These are phyloP conservation scores for Drosophila arizonae DNA, from an alignment of 1,140 invertebrate genomes.

Conservation along the genomic window DNA sequence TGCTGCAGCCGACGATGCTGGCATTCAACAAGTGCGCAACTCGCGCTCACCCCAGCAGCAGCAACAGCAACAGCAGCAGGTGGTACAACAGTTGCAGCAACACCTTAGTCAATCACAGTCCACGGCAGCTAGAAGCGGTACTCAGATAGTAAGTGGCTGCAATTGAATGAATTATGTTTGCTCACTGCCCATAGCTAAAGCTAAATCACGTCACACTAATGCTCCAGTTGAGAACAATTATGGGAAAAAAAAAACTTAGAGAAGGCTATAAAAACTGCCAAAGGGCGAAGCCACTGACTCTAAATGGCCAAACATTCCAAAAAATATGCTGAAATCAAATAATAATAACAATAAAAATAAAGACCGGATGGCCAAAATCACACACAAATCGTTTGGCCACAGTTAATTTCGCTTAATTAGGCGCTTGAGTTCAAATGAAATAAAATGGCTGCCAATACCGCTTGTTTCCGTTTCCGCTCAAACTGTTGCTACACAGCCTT, in stretches of 20 bases:
- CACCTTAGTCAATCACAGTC: slow-evolving; percentile 52
- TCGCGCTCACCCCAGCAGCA: slow-evolving; percentile 54
- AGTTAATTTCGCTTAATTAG: slow-evolving; percentile 27
- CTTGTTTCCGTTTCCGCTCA: slow-evolving; percentile 48
- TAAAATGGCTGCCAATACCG: slow-evolving; percentile 39
- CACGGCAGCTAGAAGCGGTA: slow-evolving; percentile 58
- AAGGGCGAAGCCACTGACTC: background rate
- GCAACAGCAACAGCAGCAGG: slow-evolving; percentile 45
- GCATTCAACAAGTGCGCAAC: slow-evolving; percentile 36
- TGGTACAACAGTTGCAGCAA: slow-evolving; percentile 43
- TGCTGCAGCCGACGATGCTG: slow-evolving; percentile 39
- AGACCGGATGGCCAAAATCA: slow-evolving; percentile 27
- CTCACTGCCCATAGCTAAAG: slow-evolving; percentile 23
- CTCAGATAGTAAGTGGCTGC: slow-evolving; percentile 74
- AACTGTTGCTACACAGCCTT: slow-evolving; percentile 13
- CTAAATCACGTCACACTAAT: slow-evolving; percentile 30
- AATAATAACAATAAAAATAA: background rate
- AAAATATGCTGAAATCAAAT: background rate
- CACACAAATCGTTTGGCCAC: slow-evolving; percentile 8
- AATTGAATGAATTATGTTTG: slow-evolving; percentile 57
- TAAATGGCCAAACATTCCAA: slow-evolving; percentile 1
- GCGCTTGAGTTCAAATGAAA: slow-evolving; percentile 27
- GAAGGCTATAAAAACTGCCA: background rate
- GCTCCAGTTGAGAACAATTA: background rate
- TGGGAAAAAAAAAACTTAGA: too few species aligned